Evolutionary conservation across 2,888 invertebrate genomes (phyloP).

Genomic region (Aporophyla lueneburgensis): DNA sequence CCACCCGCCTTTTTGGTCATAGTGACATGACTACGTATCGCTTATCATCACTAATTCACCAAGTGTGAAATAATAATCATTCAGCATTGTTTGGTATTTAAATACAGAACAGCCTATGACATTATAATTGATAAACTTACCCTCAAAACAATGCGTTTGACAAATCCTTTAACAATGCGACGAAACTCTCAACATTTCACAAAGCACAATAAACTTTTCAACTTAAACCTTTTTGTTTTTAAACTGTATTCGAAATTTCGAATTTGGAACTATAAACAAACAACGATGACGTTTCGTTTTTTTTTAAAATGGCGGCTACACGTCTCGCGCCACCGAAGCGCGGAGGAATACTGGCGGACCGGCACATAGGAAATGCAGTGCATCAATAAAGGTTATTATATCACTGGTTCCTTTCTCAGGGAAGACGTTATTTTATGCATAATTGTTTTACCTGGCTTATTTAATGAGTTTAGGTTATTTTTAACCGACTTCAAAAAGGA

Average conservation of each 20-base stretch:
- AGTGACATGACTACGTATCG: background rate
- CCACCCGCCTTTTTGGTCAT: background rate
- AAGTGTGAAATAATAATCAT: constrained; percentile 18
- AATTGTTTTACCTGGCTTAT: constrained; percentile 48
- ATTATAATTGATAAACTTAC: constrained; percentile 56
- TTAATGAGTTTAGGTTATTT: constrained; percentile 20
- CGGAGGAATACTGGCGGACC: constrained; percentile 78
- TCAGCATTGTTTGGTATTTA: constrained; percentile 18
- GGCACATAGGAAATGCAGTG: constrained; percentile 66
- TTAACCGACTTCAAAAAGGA: no score
- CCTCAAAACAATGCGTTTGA: constrained; percentile 52
- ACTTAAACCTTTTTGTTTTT: constrained; percentile 47
- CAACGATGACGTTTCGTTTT: constrained; percentile 56
- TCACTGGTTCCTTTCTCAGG: constrained; percentile 57
- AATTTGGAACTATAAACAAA: constrained; percentile 33
- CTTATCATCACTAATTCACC: constrained; percentile 2
- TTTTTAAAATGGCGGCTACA: constrained; percentile 71
- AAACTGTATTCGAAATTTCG: constrained; percentile 29
- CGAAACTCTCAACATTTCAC: constrained; percentile 40
- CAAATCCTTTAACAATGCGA: constrained; percentile 63
- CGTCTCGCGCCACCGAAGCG: constrained; percentile 81
- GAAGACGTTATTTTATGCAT: constrained; percentile 43
- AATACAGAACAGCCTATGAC: constrained; percentile 1
- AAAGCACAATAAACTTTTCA: constrained; percentile 36
- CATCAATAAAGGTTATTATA: constrained; percentile 63